Percentiles rank a stretch among this genome's conserved stretches.
Evolutionary conservation across 2,797 vertebrate genomes (phyloP).

Genomic region (Ara ararauna): DNA sequence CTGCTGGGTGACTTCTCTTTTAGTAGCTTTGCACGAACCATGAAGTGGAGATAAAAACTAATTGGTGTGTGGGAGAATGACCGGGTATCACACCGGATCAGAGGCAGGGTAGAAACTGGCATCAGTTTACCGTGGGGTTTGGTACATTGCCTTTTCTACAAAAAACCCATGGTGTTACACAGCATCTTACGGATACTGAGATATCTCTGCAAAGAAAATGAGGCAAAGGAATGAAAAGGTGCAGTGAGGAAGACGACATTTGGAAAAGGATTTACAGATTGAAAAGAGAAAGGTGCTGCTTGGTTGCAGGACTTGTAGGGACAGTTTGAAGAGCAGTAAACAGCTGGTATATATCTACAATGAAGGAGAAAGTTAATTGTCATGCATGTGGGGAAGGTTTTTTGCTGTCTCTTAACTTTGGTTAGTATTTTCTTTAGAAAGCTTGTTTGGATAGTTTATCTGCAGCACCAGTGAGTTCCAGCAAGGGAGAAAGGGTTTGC

Average conservation of each 20-base stretch:
- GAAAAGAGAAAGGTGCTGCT: neutral
- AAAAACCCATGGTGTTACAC: neutral
- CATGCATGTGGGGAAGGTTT: neutral
- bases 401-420: neutral
- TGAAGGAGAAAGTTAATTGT: neutral
- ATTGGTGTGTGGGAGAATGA: neutral
- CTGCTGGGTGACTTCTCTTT: neutral
- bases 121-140: neutral
- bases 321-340: neutral
- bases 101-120: neutral
- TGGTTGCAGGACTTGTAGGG: neutral
- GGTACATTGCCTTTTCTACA: neutral
- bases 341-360: rapidly evolving
- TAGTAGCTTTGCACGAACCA: neutral
- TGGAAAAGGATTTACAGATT: neutral
- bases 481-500: neutral
- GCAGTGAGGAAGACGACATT: neutral
- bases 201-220: neutral
- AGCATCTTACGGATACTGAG: neutral
- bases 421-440: neutral
- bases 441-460: neutral
- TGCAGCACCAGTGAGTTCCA: neutral
- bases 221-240: neutral
- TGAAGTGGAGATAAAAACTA: neutral
- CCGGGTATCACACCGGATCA: neutral